Percentiles rank a stretch among this genome's conserved stretches.
Evolutionary conservation across 2,113 vertebrate species (phyloP).

Genomic region (Heterocephalus glaber): DNA sequence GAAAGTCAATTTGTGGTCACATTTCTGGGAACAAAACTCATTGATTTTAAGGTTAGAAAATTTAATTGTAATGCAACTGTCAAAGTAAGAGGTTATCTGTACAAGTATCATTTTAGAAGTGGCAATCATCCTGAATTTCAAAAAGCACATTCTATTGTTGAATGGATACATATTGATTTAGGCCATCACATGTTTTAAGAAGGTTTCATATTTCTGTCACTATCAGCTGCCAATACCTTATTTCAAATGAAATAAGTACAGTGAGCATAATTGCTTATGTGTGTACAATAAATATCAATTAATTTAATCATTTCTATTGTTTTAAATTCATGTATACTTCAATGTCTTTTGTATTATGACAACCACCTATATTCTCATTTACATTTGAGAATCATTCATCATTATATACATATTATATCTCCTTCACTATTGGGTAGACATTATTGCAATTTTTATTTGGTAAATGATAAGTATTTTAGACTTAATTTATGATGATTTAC

Average conservation of each 20-base stretch:
- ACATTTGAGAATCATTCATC: neutral
- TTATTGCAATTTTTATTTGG: neutral
- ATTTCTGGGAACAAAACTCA: constrained; percentile 37
- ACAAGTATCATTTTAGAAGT: constrained; percentile 12
- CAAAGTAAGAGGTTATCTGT: neutral
- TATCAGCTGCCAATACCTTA: no score
- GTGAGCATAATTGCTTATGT: neutral
- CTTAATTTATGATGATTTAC: neutral
- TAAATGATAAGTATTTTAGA: neutral
- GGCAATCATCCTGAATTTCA: neutral
- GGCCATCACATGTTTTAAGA: neutral
- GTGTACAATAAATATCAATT: neutral
- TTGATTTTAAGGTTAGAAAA: neutral
- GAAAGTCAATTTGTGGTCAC: neutral
- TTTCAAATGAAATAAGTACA: neutral
- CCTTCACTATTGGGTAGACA: neutral
- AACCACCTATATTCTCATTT: neutral
- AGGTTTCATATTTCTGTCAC: neutral
- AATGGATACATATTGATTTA: neutral
- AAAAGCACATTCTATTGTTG: neutral
- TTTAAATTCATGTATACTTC: neutral
- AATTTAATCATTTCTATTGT: neutral
- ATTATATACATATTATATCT: neutral
- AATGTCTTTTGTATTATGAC: neutral
- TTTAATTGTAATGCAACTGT: neutral